A percentile compares a stretch with the other conserved stretches of the same genome.
Conservation (phyloP, 2,113 vertebrate genomes). For the Ailuropoda melanoleuca region DNA sequence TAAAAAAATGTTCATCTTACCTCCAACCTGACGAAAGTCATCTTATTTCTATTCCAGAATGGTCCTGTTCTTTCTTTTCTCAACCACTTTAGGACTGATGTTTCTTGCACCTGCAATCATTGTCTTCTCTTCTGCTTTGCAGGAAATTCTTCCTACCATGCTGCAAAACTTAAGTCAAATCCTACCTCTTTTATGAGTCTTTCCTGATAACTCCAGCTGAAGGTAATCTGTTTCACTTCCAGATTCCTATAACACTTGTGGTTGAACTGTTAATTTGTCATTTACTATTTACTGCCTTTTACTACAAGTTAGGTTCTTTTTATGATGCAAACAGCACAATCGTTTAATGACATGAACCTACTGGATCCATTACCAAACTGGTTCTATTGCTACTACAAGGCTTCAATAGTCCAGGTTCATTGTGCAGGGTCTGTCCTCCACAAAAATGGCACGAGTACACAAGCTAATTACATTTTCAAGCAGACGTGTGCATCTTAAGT, state of each 20-base stretch:
- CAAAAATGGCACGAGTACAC: background rate
- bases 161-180: background rate
- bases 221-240: background rate
- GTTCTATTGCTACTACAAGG: background rate
- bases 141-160: background rate
- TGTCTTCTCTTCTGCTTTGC: background rate
- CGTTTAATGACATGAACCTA: background rate
- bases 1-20: background rate
- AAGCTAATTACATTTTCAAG: background rate
- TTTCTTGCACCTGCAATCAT: background rate
- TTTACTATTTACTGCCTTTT: background rate
- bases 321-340: background rate
- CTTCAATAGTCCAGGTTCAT: background rate
- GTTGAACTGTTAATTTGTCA: conserved; percentile 7
- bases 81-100: background rate
- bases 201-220: background rate
- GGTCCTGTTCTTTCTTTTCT: background rate
- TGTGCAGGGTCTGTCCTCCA: background rate
- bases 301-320: background rate
- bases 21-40: background rate
- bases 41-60: background rate
- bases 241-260: background rate
- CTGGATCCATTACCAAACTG: background rate
- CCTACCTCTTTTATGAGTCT: background rate
- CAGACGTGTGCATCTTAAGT: background rate